These are phyloP conservation scores for Sylvia atricapilla DNA, from an alignment of 2,113 vertebrate genomes.

Conservation along the genomic window DNA sequence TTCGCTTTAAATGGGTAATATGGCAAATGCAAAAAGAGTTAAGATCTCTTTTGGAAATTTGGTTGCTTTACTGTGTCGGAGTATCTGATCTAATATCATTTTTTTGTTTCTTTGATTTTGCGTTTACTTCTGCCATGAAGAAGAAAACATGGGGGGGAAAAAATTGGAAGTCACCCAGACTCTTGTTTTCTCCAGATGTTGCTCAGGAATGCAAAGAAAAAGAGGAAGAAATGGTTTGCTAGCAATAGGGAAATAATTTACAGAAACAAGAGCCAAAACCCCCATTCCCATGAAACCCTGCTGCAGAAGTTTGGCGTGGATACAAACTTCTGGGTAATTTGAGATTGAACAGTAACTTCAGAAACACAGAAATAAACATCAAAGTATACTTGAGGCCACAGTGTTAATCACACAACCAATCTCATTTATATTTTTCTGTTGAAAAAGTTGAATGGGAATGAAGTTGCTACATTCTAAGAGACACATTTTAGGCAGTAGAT, in stretches of 20 bases:
- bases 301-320: not conserved
- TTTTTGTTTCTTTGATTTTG: not conserved
- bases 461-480: not conserved
- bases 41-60: not conserved
- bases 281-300: not conserved
- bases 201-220: not conserved
- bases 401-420: not conserved
- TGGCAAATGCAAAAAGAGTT: not conserved
- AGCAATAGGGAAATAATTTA: not conserved
- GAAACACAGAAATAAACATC: slow-evolving; percentile 1
- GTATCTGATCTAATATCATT: not conserved
- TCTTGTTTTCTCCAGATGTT: not conserved
- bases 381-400: not conserved
- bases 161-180: not conserved
- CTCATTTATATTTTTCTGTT: not conserved
- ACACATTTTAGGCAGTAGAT: not conserved
- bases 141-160: not conserved
- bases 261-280: not conserved
- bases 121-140: not conserved
- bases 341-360: not conserved
- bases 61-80: not conserved
- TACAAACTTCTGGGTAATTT: not conserved
- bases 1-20: not conserved
- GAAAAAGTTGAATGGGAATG: not conserved
- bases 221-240: not conserved